A percentile compares a stretch with the other conserved stretches of the same genome.
phyloP scores from a whole-genome alignment of 2,888 invertebrate species.

The Temnothorax unifasciatus region DNA sequence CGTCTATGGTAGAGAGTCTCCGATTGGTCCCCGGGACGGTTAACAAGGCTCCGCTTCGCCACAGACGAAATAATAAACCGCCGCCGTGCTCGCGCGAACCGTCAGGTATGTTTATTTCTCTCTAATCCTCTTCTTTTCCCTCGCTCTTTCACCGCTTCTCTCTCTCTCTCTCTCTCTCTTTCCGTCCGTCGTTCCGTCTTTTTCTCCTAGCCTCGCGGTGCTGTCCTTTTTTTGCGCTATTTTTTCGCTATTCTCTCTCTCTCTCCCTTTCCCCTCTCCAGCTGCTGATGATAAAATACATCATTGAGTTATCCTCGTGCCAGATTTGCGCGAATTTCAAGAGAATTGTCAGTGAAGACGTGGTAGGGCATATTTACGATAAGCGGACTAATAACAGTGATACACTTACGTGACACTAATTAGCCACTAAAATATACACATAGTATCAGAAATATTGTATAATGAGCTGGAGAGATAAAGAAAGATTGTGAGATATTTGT shows the following conservation, averaged over 20 bases:
- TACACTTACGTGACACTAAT: neutral
- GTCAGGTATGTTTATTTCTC: slow-evolving; percentile 64
- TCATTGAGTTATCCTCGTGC: slow-evolving; percentile 42
- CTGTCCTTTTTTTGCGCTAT: neutral
- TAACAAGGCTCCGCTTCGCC: slow-evolving; percentile 84
- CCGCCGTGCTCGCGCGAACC: slow-evolving; percentile 61
- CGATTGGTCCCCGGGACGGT: slow-evolving; percentile 80
- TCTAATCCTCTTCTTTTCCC: slow-evolving; percentile 52
- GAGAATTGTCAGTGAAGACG: slow-evolving; percentile 12
- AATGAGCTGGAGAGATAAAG: neutral
- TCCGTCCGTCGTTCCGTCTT: slow-evolving; percentile 27
- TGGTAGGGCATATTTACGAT: neutral
- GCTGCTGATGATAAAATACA: slow-evolving; percentile 78
- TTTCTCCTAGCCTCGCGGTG: slow-evolving; percentile 9
- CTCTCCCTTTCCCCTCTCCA: slow-evolving; percentile 55
- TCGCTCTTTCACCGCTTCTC: neutral
- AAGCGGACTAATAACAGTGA: neutral
- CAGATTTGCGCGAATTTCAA: slow-evolving; percentile 21
- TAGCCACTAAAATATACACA: neutral
- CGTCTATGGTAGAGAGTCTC: slow-evolving; percentile 83
- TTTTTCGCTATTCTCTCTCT: neutral
- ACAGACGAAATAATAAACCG: slow-evolving; percentile 84
- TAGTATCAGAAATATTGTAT: neutral
- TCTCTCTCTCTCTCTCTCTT: slow-evolving; percentile 38
- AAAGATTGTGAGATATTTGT: too few species aligned